Evolutionary conservation across 2,888 invertebrate genomes (phyloP).

Genomic region (Crematogaster levior): DNA sequence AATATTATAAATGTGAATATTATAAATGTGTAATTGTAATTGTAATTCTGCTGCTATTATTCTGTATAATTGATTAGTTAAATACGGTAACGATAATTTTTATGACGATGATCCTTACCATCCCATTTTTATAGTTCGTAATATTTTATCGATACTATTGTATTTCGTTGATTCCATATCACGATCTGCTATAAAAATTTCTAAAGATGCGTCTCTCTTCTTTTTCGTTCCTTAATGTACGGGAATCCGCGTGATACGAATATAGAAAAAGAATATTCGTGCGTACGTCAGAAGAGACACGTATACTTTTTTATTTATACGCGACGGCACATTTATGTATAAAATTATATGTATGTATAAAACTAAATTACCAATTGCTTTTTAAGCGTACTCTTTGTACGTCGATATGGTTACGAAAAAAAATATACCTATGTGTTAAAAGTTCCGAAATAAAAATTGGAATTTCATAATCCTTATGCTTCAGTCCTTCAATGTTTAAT

Average conservation of each 20-base stretch:
- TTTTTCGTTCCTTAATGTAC: background rate
- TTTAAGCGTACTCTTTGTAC: constrained; percentile 28
- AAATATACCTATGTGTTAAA: constrained; percentile 38
- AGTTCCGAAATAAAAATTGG: constrained; percentile 35
- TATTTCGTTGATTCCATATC: background rate
- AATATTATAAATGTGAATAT: constrained; percentile 13
- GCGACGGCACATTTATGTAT: constrained; percentile 17
- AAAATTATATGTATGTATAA: constrained; percentile 19
- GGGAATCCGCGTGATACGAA: background rate
- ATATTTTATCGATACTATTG: background rate
- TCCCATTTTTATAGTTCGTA: constrained; percentile 12
- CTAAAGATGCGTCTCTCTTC: background rate
- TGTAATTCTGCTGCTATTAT: constrained; percentile 7
- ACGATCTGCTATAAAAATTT: background rate
- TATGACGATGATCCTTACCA: background rate
- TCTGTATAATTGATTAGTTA: constrained; percentile 1
- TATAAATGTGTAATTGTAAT: constrained; percentile 16
- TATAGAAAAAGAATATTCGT: background rate
- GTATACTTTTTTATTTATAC: background rate
- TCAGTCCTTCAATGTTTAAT: background rate
- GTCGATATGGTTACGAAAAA: constrained; percentile 16
- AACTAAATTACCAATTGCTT: constrained; percentile 31
- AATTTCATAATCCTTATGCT: constrained; percentile 17
- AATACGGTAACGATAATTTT: constrained; percentile 18
- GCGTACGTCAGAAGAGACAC: background rate